Conservation (phyloP, 2,888 invertebrate genomes). For the Chymomyza fuscimana region DNA sequence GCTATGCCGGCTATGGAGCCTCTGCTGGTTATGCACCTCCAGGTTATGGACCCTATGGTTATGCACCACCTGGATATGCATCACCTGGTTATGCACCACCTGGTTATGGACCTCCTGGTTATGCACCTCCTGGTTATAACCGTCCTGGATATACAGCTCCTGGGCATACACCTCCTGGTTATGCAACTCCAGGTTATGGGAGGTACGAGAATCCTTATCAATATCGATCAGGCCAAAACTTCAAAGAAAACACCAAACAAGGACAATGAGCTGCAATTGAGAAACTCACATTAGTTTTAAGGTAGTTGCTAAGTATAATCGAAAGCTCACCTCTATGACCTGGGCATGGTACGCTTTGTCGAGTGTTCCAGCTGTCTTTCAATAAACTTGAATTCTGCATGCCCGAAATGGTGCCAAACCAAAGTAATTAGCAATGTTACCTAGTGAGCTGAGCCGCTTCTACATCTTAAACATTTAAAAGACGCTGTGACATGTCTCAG, state of each 20-base stretch:
- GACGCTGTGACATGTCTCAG: slow-evolving; percentile 22
- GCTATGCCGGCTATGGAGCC: slow-evolving; percentile 17
- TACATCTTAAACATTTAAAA: slow-evolving; percentile 54
- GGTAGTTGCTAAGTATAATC: background rate
- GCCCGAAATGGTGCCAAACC: slow-evolving; percentile 42
- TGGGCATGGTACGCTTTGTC: background rate
- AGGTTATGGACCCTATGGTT: background rate
- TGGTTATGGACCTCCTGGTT: background rate
- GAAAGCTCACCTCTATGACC: background rate
- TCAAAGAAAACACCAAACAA: slow-evolving; percentile 49
- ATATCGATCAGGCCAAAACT: slow-evolving; percentile 24
- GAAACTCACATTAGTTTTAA: background rate
- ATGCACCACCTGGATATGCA: background rate
- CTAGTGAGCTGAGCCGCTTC: slow-evolving; percentile 16
- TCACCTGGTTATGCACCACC: no score
- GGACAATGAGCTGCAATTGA: slow-evolving; percentile 44
- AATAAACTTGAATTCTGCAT: slow-evolving; percentile 70
- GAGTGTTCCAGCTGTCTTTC: slow-evolving; percentile 9
- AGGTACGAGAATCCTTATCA: slow-evolving; percentile 24
- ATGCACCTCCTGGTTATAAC: background rate
- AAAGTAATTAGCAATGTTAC: slow-evolving; percentile 62
- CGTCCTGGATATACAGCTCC: no score
- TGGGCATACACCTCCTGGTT: slow-evolving; percentile 1
- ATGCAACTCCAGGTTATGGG: background rate
- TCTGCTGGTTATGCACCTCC: slow-evolving; percentile 6